phyloP scores from a whole-genome alignment of 2,113 vertebrate genomes.

The Catharus bicknelli region DNA sequence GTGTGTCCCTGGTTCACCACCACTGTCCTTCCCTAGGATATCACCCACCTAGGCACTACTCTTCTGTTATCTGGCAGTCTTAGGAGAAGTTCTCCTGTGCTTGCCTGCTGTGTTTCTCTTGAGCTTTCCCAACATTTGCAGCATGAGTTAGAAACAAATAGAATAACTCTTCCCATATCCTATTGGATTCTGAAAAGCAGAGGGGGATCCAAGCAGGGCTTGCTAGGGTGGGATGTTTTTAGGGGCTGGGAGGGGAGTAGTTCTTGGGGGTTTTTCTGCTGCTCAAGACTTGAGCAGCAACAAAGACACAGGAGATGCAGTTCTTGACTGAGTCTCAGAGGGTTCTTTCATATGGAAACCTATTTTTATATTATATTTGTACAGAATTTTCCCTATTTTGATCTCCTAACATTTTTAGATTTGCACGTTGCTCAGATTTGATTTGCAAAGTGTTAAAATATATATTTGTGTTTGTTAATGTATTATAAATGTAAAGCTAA shows the following conservation, averaged over 20 bases:
- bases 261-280: background rate
- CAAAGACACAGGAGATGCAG: background rate
- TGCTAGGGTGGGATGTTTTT: background rate
- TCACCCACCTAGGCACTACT: background rate
- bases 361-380: conserved; percentile 64
- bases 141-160: background rate
- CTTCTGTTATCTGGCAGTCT: background rate
- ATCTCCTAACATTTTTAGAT: conserved; percentile 40
- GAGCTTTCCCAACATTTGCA: background rate
- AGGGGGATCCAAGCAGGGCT: background rate
- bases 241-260: background rate
- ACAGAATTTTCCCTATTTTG: conserved; percentile 58
- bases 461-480: conserved; percentile 24
- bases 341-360: conserved; percentile 52
- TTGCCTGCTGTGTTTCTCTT: background rate
- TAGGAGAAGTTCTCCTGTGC: background rate
- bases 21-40: background rate
- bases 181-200: background rate
- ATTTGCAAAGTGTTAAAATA: conserved; percentile 6
- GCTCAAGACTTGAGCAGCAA: background rate
- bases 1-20: background rate
- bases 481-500: conserved; percentile 25
- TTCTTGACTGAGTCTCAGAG: conserved; percentile 25
- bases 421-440: background rate
- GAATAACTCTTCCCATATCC: background rate